These are phyloP conservation scores for Hydrolagus colliei DNA, from an alignment of 2,797 vertebrate species.

Conservation along the genomic window DNA sequence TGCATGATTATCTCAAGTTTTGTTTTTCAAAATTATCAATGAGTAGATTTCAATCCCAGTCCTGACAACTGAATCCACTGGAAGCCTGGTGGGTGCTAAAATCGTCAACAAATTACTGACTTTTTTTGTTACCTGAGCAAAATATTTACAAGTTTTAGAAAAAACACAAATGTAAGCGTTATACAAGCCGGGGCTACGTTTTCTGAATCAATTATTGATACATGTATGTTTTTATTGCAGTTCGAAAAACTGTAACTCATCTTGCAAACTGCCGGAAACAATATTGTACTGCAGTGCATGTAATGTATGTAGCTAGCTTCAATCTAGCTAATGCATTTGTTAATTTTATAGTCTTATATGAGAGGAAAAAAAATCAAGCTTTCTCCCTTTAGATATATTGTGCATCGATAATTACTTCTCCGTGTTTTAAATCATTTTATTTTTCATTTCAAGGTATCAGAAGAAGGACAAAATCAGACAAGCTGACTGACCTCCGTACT, in stretches of 20 bases:
- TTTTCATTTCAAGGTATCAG: conserved; percentile 21
- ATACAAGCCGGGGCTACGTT: too few relatives aligned
- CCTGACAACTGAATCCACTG: not conserved
- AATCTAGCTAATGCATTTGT: not conserved
- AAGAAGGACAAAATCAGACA: not conserved
- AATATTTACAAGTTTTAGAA: not conserved
- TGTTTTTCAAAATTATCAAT: not conserved
- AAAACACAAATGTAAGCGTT: too few relatives aligned
- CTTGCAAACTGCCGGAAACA: not conserved
- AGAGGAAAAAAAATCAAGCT: not conserved
- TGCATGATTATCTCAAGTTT: not conserved
- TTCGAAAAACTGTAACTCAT: not conserved
- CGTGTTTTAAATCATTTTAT: conserved; percentile 7
- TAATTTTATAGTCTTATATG: not conserved
- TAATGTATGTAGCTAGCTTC: not conserved
- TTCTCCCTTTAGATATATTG: not conserved
- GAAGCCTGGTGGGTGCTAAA: not conserved
- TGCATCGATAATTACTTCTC: not conserved
- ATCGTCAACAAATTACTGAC: not conserved
- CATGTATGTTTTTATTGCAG: too few relatives aligned
- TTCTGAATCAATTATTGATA: too few relatives aligned
- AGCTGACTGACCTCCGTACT: not conserved
- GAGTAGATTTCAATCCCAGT: not conserved
- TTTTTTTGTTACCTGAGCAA: not conserved
- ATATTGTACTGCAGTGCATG: not conserved